phyloP scores from a whole-genome alignment of 2,888 invertebrate species.

The Drosophila buzzatii region DNA sequence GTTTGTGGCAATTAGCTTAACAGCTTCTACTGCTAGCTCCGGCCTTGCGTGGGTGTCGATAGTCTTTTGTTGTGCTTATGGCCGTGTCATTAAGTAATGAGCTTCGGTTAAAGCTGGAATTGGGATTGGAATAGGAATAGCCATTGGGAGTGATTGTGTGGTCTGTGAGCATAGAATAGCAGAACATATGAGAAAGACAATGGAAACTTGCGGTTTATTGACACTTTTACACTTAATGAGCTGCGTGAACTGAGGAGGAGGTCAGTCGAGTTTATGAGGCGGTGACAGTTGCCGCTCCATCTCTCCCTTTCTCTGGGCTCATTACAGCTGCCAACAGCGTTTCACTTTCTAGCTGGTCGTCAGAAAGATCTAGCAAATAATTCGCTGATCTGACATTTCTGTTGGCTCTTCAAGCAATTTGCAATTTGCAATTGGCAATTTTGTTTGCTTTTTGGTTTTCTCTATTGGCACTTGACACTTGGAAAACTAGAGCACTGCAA shows the following conservation, averaged over 20 bases:
- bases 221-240: conserved; percentile 77
- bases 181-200: conserved; percentile 46
- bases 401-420: conserved; percentile 6
- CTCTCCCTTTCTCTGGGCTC: conserved; percentile 27
- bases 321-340: conserved; percentile 24
- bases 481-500: conserved; percentile 61
- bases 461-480: conserved; percentile 63
- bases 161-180: conserved; percentile 9
- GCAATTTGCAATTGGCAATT: background rate
- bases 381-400: conserved; percentile 14
- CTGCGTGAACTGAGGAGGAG: conserved; percentile 43
- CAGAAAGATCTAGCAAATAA: conserved; percentile 8
- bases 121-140: background rate
- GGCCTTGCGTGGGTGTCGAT: conserved; percentile 62
- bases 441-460: conserved; percentile 35
- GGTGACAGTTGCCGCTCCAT: conserved; percentile 9
- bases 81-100: conserved; percentile 82
- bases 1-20: conserved; percentile 80
- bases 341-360: conserved; percentile 32
- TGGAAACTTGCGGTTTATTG: conserved; percentile 65
- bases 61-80: conserved; percentile 46
- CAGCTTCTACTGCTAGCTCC: conserved; percentile 71
- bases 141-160: background rate
- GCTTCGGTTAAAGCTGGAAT: conserved; percentile 22
- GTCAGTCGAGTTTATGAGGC: conserved; percentile 54